These are phyloP conservation scores for Himalopsyche tibetana DNA, from an alignment of 2,888 invertebrate genomes.

Conservation along the genomic window DNA sequence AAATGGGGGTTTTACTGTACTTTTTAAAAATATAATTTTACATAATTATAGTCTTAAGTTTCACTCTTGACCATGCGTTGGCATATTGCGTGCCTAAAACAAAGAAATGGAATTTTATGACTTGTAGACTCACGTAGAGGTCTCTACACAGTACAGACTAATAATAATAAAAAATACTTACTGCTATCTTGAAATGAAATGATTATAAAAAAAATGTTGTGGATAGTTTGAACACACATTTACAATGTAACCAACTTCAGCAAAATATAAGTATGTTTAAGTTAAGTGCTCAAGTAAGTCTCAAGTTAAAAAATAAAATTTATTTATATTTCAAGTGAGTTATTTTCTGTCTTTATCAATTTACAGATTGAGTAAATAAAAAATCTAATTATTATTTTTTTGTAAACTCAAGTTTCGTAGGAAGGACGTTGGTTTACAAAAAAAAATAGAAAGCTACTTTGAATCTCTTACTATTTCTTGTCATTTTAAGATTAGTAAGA, in stretches of 20 bases:
- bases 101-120: neutral
- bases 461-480: conserved; percentile 7
- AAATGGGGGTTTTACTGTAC: too few relatives aligned
- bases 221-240: neutral
- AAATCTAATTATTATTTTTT: too few relatives aligned
- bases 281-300: too few relatives aligned
- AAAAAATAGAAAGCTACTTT: conserved; percentile 29
- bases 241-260: neutral
- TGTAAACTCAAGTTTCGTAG: neutral
- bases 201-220: neutral
- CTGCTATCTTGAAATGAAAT: too few relatives aligned
- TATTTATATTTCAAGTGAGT: too few relatives aligned
- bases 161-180: too few relatives aligned
- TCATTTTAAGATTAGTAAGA: conserved; percentile 11
- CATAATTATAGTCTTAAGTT: neutral
- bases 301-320: neutral
- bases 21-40: too few relatives aligned
- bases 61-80: conserved; percentile 45
- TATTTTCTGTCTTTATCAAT: too few relatives aligned
- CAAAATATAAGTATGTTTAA: too few relatives aligned
- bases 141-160: too few relatives aligned
- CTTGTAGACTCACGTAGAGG: neutral
- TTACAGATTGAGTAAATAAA: too few relatives aligned
- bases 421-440: neutral
- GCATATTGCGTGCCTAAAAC: conserved; percentile 44